Evolutionary conservation across 2,888 invertebrate genomes (phyloP).

Genomic region (Xestoiulus laeticollis): DNA sequence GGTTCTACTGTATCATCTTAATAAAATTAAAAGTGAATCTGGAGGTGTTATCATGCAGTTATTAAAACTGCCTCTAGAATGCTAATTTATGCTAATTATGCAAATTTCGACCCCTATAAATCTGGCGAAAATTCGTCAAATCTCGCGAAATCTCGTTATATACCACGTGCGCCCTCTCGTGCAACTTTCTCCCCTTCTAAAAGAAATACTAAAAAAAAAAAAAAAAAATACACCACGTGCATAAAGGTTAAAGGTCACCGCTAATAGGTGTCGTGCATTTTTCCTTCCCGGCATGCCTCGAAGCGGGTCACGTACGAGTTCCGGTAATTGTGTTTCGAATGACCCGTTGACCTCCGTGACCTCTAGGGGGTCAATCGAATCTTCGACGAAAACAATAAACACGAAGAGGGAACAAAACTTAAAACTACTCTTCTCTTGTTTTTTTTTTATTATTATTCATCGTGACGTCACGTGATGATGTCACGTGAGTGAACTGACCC

Average conservation of each 20-base stretch:
- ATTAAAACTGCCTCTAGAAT: background rate
- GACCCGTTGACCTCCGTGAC: background rate
- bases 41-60: background rate
- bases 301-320: background rate
- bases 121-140: background rate
- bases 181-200: too few species aligned
- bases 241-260: too few species aligned
- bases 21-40: too few species aligned
- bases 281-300: background rate
- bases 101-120: background rate
- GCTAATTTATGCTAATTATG: background rate
- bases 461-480: background rate
- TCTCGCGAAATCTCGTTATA: constrained; percentile 21
- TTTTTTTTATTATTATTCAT: background rate
- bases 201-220: background rate
- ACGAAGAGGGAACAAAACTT: background rate
- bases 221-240: too few species aligned
- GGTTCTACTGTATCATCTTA: too few species aligned
- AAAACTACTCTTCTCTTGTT: background rate
- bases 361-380: background rate
- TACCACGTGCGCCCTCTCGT: too few species aligned
- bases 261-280: background rate
- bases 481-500: constrained; percentile 19
- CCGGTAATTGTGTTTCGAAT: background rate
- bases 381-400: background rate